Percentiles rank a stretch among this genome's conserved stretches.
phyloP scores from a whole-genome alignment of 1,140 invertebrate genomes.

The Drosophila mojavensis region DNA sequence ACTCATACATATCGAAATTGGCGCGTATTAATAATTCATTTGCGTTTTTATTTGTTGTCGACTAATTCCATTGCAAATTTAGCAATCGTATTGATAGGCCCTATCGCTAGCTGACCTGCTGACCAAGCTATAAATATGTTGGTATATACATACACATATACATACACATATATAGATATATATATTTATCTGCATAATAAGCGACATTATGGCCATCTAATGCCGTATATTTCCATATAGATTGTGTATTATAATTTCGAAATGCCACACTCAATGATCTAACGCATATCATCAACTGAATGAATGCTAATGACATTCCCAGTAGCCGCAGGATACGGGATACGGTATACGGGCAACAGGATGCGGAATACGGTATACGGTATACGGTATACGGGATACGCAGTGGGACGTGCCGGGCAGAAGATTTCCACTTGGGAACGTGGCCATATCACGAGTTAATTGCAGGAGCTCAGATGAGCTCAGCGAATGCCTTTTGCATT shows the following conservation, averaged over 20 bases:
- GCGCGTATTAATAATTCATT: constrained; percentile 10
- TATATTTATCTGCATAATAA: constrained; percentile 45
- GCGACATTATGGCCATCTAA: constrained; percentile 45
- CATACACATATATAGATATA: not conserved
- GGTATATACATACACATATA: not conserved
- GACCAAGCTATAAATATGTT: constrained; percentile 4
- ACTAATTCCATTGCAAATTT: constrained; percentile 27
- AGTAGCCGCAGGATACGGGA: constrained; percentile 2
- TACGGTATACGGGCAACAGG: not conserved
- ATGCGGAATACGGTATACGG: not conserved
- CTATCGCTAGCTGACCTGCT: not conserved
- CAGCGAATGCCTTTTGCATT: constrained; percentile 31
- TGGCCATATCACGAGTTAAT: constrained; percentile 38
- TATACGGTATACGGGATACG: not conserved
- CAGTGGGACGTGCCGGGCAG: not conserved
- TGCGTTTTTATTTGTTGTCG: constrained; percentile 14
- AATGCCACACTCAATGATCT: constrained; percentile 50
- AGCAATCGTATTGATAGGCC: constrained; percentile 30
- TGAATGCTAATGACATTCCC: constrained; percentile 52
- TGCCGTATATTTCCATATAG: constrained; percentile 46
- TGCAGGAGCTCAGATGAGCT: constrained; percentile 30
- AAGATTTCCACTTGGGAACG: not conserved
- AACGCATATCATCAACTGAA: constrained; percentile 47
- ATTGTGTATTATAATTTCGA: constrained; percentile 51
- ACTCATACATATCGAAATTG: too few species aligned